Evolutionary conservation across 2,113 vertebrate species (phyloP).

Genomic region (Canis aureus): DNA sequence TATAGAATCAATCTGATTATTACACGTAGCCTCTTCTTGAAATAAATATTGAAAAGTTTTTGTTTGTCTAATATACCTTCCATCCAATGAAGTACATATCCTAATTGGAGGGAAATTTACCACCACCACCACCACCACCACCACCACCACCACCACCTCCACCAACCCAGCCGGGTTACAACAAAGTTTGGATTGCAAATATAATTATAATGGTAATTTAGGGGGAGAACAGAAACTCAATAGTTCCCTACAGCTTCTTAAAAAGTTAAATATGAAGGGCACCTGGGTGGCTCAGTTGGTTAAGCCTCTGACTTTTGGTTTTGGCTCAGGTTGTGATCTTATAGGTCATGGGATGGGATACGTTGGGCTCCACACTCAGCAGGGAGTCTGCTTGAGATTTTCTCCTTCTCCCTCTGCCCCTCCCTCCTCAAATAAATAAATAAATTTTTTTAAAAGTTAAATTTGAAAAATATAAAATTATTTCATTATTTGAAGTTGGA

Average conservation of each 20-base stretch:
- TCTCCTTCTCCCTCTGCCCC: not conserved
- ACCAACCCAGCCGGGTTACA: no score
- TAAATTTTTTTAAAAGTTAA: not conserved
- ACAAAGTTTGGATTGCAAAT: slow-evolving; percentile 37
- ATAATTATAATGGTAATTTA: slow-evolving; percentile 35
- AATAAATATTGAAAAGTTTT: slow-evolving; percentile 22
- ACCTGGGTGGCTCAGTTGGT: not conserved
- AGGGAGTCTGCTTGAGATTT: not conserved
- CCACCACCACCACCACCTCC: no score
- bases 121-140: not conserved
- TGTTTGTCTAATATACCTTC: not conserved
- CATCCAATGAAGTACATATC: slow-evolving; percentile 9
- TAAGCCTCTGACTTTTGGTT: not conserved
- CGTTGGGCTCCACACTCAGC: not conserved
- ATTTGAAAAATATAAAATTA: slow-evolving; percentile 7
- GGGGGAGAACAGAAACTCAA: not conserved
- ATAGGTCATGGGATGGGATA: not conserved
- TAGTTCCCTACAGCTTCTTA: not conserved
- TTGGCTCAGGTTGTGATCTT: not conserved
- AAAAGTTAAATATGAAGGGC: not conserved
- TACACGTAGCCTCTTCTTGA: slow-evolving; percentile 10
- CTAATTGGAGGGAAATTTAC: not conserved
- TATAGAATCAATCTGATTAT: slow-evolving; percentile 47
- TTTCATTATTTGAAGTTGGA: slow-evolving; percentile 24
- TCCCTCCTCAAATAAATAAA: not conserved